Base-by-base conservation (phyloP, 2,888 invertebrate genomes). In the Ormyrus rosae region DNA sequence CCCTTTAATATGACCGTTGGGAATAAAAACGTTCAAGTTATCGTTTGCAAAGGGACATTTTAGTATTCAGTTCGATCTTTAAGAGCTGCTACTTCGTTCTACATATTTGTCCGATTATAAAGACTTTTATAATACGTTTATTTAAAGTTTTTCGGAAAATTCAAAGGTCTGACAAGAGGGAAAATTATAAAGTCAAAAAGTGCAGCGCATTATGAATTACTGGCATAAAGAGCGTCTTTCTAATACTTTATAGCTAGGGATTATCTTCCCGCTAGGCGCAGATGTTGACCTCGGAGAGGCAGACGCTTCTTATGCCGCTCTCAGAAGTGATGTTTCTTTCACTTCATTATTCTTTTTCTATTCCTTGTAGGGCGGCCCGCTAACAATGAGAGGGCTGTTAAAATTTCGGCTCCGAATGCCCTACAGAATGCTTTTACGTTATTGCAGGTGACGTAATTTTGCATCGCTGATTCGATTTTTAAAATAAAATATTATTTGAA, bases 151-250 rank as follows among this genome's bases (percentile, higher is more conserved):
- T 9, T 9, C 10, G 10, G 19, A 53, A 53, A 10, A 53, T n/a
- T n/a, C 9, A 56, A 56, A 56, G n/a, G 53, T 45, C 45, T 65
- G 48, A 71, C 71, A 67, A 63, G 7, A 8, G 11, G 11, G 50
- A 76, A 68, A 58, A 68, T 50, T 53, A 78, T 19, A 72, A 73
- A 78, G 50, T 46, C 53, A 61, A 51, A 4, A 51, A 58, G 60
- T 70, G 64, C 50, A 13, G 51, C 19, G 13, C 53, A 63, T 65
- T 45, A 67, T 48, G 56, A 19, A 19, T 19, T 19, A 19, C 67
- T 0, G 9, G 9, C 10, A 67, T 34, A 63, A 73, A 51, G 51
- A 76, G 51, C 8, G 6, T 73, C 60, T 68, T 73, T 69, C 19
- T 71, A 19, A 19, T 19, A 56, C 5, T 46, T 71, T 71, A 65